Base-by-base conservation (phyloP, 2,113 vertebrate genomes). In the Lathamus discolor region DNA sequence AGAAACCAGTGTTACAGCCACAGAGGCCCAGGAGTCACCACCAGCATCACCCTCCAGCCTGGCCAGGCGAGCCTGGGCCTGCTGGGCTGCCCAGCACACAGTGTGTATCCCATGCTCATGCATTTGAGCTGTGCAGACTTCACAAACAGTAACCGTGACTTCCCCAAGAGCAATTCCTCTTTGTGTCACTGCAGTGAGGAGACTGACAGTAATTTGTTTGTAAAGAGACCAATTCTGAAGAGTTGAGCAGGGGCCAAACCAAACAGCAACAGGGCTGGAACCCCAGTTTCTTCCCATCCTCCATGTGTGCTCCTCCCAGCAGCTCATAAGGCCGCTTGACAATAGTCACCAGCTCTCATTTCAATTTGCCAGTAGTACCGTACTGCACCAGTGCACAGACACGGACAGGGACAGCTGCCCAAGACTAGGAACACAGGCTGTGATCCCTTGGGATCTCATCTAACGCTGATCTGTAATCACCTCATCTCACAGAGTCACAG, bases 81-180 rank as follows among this genome's bases (percentile, higher is more conserved):
- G 77, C 63, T 5, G 0, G 1, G 11, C 5, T 19, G 51, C 72
- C 5, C 68, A 15, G 75, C 5, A 4, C 6, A 17, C 49, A 16
- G 13, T 2, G 17, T 51, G 14, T 6, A 23, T 39, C 88, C 86
- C 78, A 35, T 16, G 1, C 25, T 73, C 12, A 6, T 46, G 35
- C 64, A 62, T 33, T 59, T 48, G 86, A 77, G 73, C 64, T 41
- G 13, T 6, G 37, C 88, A 86, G 6, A 67, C n/a, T 78, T 91
- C 74, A 70, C 93, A 89, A 57, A 61, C 70, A 83, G 70, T 43
- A 90, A 93, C 76, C 75, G 92, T 48, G 31, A 52, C 61, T 75
- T 78, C 61, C 63, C 81, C 92, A 91, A 28, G 35, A 75, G 86
- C 66, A 92, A 89, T 89, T 95, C 61, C 76, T 89, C 81, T 89